Base-by-base conservation (phyloP, 2,888 invertebrate genomes). In the Oithona nana region DNA sequence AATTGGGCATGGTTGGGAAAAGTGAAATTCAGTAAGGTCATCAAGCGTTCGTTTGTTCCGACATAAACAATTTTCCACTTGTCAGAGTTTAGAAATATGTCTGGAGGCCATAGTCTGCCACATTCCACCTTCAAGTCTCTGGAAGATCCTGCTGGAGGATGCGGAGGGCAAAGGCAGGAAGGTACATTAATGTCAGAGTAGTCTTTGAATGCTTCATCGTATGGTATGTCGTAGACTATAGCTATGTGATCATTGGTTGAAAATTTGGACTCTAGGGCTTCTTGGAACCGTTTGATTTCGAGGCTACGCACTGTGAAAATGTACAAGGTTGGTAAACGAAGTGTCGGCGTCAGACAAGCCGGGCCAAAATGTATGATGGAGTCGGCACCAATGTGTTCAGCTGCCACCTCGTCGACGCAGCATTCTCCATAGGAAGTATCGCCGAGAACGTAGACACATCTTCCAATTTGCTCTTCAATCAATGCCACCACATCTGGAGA, bases 301-400 rank as follows among this genome's bases (percentile, higher is more conserved):
- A 90, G 68, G 0, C 75, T 67, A 48, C 73, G 71, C 70, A 83
- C 82, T 16, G 83, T 82, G 66, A 86, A 80, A 48, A 89, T 78
- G 66, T 82, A 83, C 60, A 83, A 78, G 3, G 87, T 84, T 0
- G 90, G 88, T 62, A 93, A 76, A 60, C 83, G 78, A 0, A 75
- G 76, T 16, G 83, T 82, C 67, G 79, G 78, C 30, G 88, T 86
- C 66, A 88, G 81, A 73, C 97, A 97, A 0, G 86, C 81, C 69
- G 83, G 84, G 0, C 95, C 95, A 74, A 86, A 95, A 73, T 97
- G 95, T 62, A 97, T 80, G 1, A 95, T 76, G 30, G 84, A 83
- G 73, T 94, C 87, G 0, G 86, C 84, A 63, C 81, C 77, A 4
- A 88, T 81, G 73, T 95, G 95, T 72, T 86, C 82, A 0, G 93